Conservation (phyloP, 2,113 vertebrate genomes). For the Muntiacus reevesi region DNA sequence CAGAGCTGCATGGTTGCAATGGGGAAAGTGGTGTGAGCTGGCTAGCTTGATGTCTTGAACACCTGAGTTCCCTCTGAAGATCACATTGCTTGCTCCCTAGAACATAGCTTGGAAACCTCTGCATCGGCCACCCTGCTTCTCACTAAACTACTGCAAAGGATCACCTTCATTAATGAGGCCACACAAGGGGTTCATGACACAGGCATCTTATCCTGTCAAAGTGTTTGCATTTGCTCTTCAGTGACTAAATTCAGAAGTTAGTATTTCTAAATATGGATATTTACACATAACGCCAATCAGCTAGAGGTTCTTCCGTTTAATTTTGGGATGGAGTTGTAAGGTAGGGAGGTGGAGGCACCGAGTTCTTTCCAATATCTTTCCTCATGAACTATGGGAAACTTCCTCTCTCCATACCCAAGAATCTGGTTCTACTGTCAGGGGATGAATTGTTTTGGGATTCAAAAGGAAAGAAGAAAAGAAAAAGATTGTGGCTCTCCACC, state of each 20-base stretch:
- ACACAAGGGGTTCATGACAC: neutral
- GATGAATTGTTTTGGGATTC: neutral
- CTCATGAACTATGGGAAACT: neutral
- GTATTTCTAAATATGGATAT: neutral
- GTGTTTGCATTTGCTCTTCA: neutral
- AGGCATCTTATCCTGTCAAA: neutral
- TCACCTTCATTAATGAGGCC: neutral
- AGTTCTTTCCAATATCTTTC: neutral
- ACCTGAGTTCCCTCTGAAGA: neutral
- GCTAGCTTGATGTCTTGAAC: neutral
- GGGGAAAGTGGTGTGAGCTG: neutral
- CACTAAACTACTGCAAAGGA: neutral
- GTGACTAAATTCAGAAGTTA: neutral
- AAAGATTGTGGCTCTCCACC: neutral
- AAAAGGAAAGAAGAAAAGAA: neutral
- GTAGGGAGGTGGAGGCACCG: neutral
- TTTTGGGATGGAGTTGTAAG: neutral
- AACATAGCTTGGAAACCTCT: neutral
- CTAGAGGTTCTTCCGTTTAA: neutral
- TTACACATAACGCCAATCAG: neutral
- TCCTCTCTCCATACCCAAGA: neutral
- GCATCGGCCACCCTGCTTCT: neutral
- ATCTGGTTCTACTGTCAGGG: neutral
- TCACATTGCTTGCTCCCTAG: accelerated
- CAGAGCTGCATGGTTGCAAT: neutral